Conservation (phyloP, 64 coral and sea anemone genomes). For the Dendrophyllia cribrosa region DNA sequence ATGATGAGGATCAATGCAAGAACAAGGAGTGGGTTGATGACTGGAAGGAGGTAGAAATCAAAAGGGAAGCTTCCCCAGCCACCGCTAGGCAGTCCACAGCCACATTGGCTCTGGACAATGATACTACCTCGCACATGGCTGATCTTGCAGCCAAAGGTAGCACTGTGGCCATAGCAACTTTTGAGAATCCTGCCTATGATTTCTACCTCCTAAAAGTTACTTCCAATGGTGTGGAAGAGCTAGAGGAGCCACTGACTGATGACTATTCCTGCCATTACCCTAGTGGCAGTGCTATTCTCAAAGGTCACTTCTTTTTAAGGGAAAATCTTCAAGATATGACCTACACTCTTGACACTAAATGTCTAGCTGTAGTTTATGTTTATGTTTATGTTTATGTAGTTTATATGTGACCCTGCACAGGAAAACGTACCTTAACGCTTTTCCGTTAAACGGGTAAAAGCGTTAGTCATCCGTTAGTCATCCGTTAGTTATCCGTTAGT, state of each 20-base stretch:
- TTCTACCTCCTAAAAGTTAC: constrained; percentile 25
- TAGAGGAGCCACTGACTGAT: constrained; percentile 7
- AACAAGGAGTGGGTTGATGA: constrained; percentile 35
- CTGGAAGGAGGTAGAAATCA: constrained; percentile 5
- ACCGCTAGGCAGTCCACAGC: constrained; percentile 15
- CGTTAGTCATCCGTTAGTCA: no score
- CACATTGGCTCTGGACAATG: constrained; percentile 2
- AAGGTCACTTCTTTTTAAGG: constrained; percentile 40
- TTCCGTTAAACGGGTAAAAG: no score
- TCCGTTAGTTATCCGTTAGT: no score
- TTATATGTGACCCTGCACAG: no score
- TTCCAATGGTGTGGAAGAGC: constrained; percentile 17
- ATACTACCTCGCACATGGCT: constrained; percentile 26
- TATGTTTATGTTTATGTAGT: no score
- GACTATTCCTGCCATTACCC: constrained; percentile 11
- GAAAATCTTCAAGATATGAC: constrained; percentile 54
- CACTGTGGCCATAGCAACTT: constrained; percentile 45
- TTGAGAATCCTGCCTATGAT: constrained; percentile 35
- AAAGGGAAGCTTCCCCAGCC: constrained; percentile 14
- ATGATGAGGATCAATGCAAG: neutral
- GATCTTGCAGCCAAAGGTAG: constrained; percentile 43
- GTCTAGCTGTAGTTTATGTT: constrained; percentile 21
- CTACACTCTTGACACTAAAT: constrained; percentile 33
- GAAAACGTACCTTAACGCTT: no score
- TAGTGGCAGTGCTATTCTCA: constrained; percentile 14